Evolutionary conservation across 2,113 vertebrate species (phyloP), one percentile per base, ranked within the genome.

Genomic region (Cranoglanis bouderius): DNA sequence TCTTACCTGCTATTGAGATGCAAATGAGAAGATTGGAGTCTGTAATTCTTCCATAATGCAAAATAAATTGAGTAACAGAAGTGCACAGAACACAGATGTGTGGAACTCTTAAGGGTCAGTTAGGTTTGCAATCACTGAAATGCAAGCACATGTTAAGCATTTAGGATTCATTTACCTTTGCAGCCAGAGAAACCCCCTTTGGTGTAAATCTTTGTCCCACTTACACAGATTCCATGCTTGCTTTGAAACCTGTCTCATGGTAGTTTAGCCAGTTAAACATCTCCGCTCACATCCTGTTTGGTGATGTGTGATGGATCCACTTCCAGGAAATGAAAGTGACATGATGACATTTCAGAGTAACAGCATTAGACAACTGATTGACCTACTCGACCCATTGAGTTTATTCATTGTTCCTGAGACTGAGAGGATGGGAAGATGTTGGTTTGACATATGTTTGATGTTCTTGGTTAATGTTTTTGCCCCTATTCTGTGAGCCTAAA

Each of bases 161-260:
- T 84, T 61, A 43, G 32, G 46, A 24, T 53, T 55, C 46, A 72
- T 51, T 57, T 80, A 80, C 59, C 46, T 43, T 5, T 40, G 6
- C n/a, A 46, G 57, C n/a, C 19, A 55, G 35, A 81, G 32, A 32
- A 81, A 32, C 67, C 46, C 14, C 61, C 38, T 57, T 72, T 84
- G 43, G 61, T 82, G 67, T 61, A 29, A n/a, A 46, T 84, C 78
- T 46, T 67, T 63, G 80, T 12, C 63, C 55, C 70, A 85, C 70
- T 83, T 82, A 85, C n/a, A 87, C 32, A 70, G 46, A 87, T 88
- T 84, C 40, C 61, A 90, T 88, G 86, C 83, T 84, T 82, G 59
- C 77, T 81, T 84, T 87, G 82, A 90, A 89, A 80, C 38, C 82
- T 86, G 84, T 89, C 84, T 87, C 82, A 89, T 78, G 80, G 49